These are phyloP conservation scores for Drosophila niveifrons DNA, from an alignment of 2,888 invertebrate species.

Conservation along the genomic window DNA sequence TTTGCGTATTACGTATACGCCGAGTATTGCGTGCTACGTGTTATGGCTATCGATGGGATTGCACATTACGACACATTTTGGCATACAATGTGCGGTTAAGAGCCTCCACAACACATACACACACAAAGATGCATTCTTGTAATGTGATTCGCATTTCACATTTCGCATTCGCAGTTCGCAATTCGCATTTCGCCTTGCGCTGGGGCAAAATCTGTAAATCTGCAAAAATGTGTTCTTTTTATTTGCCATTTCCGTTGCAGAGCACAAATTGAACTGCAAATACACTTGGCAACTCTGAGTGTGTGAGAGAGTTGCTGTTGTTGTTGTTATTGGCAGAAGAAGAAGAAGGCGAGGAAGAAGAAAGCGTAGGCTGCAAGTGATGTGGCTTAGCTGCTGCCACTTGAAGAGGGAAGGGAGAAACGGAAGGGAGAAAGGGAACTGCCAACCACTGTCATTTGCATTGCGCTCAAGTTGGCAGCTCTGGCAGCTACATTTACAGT, in stretches of 20 bases:
- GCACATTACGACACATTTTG: slow-evolving; percentile 59
- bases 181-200: slow-evolving; percentile 11
- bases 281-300: slow-evolving; percentile 12
- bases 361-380: slow-evolving; percentile 41
- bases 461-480: slow-evolving; percentile 39
- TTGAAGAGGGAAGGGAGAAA: not conserved
- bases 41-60: slow-evolving; percentile 42
- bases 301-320: slow-evolving; percentile 33
- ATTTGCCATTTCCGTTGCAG: slow-evolving; percentile 74
- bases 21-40: slow-evolving; percentile 29
- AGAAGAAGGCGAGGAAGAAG: slow-evolving; percentile 27
- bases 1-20: slow-evolving; percentile 32
- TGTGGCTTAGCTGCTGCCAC: slow-evolving; percentile 9
- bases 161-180: slow-evolving; percentile 26
- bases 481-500: slow-evolving; percentile 57
- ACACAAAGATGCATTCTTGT: slow-evolving; percentile 28
- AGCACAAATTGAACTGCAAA: slow-evolving; percentile 73
- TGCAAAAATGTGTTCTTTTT: slow-evolving; percentile 54
- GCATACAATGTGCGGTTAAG: slow-evolving; percentile 53
- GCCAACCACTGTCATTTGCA: slow-evolving; percentile 51
- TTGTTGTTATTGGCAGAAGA: slow-evolving; percentile 12
- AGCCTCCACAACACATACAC: not conserved
- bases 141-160: slow-evolving; percentile 48
- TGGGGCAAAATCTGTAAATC: slow-evolving; percentile 51
- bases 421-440: slow-evolving; percentile 4